Conservation (phyloP, 2,888 invertebrate species). For the Phalera bucephala region DNA sequence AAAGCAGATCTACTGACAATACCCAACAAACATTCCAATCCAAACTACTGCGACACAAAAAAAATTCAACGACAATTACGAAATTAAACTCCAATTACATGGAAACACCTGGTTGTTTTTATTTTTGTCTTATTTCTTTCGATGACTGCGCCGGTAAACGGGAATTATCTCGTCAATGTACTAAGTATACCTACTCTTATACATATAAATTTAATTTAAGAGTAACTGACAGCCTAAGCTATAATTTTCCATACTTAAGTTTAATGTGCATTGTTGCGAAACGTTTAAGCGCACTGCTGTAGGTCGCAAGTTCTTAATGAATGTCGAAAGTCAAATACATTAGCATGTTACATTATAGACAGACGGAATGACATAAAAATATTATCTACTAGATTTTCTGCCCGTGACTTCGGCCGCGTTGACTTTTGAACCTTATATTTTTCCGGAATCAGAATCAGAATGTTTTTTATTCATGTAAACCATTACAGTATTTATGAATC, state of each 20-base stretch:
- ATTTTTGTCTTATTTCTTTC: neutral
- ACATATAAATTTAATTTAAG: conserved; percentile 10
- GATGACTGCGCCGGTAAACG: neutral
- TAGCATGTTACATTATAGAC: neutral
- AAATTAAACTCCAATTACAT: conserved; percentile 3
- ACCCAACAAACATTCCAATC: too few species aligned
- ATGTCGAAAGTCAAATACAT: neutral
- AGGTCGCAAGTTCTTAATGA: neutral
- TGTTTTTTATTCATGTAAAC: too few species aligned
- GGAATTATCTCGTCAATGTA: conserved; percentile 1
- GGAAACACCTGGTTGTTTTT: conserved; percentile 1
- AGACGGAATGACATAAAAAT: neutral
- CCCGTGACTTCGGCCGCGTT: too few species aligned
- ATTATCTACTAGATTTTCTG: too few species aligned
- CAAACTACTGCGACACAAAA: conserved; percentile 1
- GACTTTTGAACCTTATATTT: too few species aligned
- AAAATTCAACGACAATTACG: neutral
- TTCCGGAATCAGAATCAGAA: too few species aligned
- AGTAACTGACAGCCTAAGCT: conserved; percentile 3
- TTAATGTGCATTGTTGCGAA: conserved; percentile 2
- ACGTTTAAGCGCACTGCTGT: neutral
- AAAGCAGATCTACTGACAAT: too few species aligned
- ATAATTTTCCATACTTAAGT: conserved; percentile 13
- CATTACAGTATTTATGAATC: too few species aligned
- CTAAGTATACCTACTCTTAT: neutral